These are phyloP conservation scores for Eidolon dupreanum DNA, from an alignment of 2,797 vertebrate species.

Conservation along the genomic window DNA sequence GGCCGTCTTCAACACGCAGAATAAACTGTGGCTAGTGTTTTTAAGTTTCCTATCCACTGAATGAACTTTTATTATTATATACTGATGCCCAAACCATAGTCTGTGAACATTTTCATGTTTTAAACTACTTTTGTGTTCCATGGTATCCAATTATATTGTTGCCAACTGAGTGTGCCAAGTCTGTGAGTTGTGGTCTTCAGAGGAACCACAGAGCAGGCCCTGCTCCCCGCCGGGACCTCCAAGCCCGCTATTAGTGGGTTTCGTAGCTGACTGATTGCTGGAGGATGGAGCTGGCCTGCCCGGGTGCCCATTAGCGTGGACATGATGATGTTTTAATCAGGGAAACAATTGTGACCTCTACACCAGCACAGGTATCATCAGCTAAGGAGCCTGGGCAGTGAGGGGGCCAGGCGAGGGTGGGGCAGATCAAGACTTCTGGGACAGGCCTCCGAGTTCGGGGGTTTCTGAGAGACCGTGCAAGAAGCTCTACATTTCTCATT, in stretches of 20 bases:
- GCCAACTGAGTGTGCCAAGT: neutral
- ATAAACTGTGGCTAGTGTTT: neutral
- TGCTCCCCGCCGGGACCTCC: neutral
- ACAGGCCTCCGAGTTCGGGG: neutral
- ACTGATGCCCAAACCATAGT: neutral
- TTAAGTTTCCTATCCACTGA: slow-evolving; percentile 40
- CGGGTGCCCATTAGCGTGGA: neutral
- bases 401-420: neutral
- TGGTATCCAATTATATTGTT: slow-evolving; percentile 38
- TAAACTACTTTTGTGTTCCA: neutral
- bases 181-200: slow-evolving; percentile 28
- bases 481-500: neutral
- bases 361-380: neutral
- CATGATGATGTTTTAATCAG: neutral
- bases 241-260: slow-evolving; percentile 43
- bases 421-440: neutral
- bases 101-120: slow-evolving; percentile 59
- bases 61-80: slow-evolving; percentile 33
- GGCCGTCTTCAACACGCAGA: neutral
- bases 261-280: neutral
- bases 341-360: neutral
- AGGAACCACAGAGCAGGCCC: slow-evolving; percentile 7
- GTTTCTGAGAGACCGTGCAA: neutral
- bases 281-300: neutral
- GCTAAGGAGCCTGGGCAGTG: neutral